phyloP scores from a whole-genome alignment of 2,888 invertebrate genomes.

The Morpho achilles region DNA sequence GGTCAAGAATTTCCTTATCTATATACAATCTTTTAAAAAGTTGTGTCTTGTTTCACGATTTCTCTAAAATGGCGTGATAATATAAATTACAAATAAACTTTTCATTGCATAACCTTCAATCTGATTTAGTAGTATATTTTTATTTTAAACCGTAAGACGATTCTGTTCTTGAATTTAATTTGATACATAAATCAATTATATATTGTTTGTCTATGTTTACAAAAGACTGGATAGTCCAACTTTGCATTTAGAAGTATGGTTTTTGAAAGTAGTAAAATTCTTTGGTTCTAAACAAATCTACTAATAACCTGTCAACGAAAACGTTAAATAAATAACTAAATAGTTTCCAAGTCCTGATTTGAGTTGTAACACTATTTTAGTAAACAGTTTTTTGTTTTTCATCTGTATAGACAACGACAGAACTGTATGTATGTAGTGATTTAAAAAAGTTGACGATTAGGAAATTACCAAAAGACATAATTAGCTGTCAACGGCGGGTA shows the following conservation, averaged over 20 bases:
- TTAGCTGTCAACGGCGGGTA: conserved; percentile 73
- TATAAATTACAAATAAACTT: too few species aligned
- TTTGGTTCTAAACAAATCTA: conserved; percentile 60
- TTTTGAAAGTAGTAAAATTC: conserved; percentile 66
- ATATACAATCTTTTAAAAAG: too few species aligned
- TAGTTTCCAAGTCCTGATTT: too few species aligned
- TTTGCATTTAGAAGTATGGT: conserved; percentile 60
- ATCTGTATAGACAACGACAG: conserved; percentile 10
- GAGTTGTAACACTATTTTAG: too few species aligned
- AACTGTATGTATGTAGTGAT: conserved; percentile 29
- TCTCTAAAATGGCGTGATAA: too few species aligned
- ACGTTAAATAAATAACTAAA: conserved; percentile 14
- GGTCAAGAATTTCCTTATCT: not conserved
- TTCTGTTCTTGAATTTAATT: too few species aligned
- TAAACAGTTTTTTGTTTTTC: not conserved
- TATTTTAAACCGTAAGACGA: too few species aligned
- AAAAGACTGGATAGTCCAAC: conserved; percentile 37
- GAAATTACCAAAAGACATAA: conserved; percentile 67
- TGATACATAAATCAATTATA: too few species aligned
- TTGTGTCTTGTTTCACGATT: too few species aligned
- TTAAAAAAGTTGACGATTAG: conserved; percentile 67
- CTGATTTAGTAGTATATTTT: too few species aligned
- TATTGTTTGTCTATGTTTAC: too few species aligned
- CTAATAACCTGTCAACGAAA: conserved; percentile 26
- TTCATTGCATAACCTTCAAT: too few species aligned